Conservation (phyloP, 2,888 invertebrate genomes). For the Smittia sp. region DNA sequence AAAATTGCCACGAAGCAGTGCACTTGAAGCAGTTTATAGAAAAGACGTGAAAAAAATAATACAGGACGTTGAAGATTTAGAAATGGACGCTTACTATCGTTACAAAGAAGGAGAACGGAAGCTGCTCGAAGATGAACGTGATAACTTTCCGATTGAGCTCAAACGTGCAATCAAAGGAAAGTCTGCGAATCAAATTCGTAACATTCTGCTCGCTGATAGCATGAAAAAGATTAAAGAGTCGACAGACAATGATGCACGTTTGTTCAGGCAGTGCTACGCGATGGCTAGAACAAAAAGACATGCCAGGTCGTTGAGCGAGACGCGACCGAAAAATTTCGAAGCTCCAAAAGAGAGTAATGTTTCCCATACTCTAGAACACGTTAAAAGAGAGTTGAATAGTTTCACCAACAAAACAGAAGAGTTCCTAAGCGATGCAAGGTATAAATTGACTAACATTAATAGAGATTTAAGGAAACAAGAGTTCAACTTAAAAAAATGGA, state of each 20-base stretch:
- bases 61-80: conserved; percentile 54
- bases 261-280: conserved; percentile 35
- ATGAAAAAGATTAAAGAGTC: conserved; percentile 52
- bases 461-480: conserved; percentile 15
- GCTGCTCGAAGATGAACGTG: conserved; percentile 33
- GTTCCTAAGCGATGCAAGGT: conserved; percentile 35
- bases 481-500: neutral
- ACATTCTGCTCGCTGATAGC: conserved; percentile 62
- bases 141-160: conserved; percentile 51
- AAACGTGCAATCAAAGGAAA: conserved; percentile 63
- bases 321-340: conserved; percentile 42
- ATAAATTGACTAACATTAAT: conserved; percentile 29
- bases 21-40: conserved; percentile 54
- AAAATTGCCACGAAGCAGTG: conserved; percentile 63
- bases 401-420: conserved; percentile 39
- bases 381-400: conserved; percentile 29
- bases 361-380: conserved; percentile 47
- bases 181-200: conserved; percentile 72
- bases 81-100: conserved; percentile 41
- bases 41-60: conserved; percentile 49
- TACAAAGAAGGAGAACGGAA: conserved; percentile 36
- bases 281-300: neutral
- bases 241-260: conserved; percentile 46
- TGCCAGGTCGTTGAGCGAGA: conserved; percentile 34
- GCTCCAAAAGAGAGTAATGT: conserved; percentile 51